Evolutionary conservation across 2,113 vertebrate genomes (phyloP).

Genomic region (Tapirus terrestris): DNA sequence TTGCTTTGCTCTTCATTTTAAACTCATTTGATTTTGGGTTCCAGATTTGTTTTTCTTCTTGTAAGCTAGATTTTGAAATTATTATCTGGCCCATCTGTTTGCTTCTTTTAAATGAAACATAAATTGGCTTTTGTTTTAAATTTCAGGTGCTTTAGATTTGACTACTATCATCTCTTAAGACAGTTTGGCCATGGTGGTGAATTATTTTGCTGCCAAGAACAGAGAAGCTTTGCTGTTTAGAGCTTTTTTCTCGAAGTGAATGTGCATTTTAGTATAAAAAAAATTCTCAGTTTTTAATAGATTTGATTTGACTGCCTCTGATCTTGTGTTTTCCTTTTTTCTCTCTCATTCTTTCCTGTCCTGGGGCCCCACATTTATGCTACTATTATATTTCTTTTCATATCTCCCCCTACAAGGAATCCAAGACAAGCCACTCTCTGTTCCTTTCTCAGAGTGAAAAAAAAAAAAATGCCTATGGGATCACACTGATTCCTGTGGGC

Average conservation of each 20-base stretch:
- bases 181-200: neutral
- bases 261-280: neutral
- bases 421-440: neutral
- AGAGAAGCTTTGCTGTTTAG: neutral
- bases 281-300: neutral
- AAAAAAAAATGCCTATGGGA: neutral
- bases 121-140: conserved; percentile 62
- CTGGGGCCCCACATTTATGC: neutral
- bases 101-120: conserved; percentile 51
- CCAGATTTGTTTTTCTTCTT: conserved; percentile 66
- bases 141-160: conserved; percentile 45
- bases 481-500: neutral
- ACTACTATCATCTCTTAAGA: neutral
- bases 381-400: neutral
- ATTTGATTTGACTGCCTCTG: neutral
- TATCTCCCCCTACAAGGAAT: neutral
- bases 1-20: conserved; percentile 48
- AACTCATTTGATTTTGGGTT: conserved; percentile 24
- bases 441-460: neutral
- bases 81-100: conserved; percentile 55
- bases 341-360: neutral
- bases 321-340: neutral
- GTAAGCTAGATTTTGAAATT: conserved; percentile 54
- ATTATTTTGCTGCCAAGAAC: neutral
- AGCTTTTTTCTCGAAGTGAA: conserved; percentile 22